Evolutionary conservation across 2,113 vertebrate species (phyloP), one percentile per base, ranked within the genome.

Genomic region (Mungos mungo): DNA sequence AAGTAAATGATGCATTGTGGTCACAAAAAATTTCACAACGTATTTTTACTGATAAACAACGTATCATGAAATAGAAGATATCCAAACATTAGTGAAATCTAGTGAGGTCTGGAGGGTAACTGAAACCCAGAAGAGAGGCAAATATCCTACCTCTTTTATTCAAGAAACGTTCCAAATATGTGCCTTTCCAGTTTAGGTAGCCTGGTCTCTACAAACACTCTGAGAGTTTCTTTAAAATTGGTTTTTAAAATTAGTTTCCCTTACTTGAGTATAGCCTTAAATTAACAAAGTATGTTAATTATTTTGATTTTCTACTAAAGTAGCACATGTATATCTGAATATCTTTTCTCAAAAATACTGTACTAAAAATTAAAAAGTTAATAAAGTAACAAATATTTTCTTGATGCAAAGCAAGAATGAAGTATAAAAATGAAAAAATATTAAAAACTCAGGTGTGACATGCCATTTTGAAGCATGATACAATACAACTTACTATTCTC

Each of bases 231-330:
- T 74, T 68, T 60, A 68, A 93, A 95, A 83, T 50, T 38, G 19
- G 94, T 60, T 69, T 82, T 23, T 25, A 82, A 88, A 87, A n/a
- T 35, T 9, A 63, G 65, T 95, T 69, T 33, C 23, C 5, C 2
- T 5, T 74, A 68, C 12, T 23, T 95, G 88, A 95, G 23, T 11
- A 5, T 83, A 41, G 19, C 21, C 29, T 97, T 19, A 31, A 79
- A 91, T 50, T 86, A 95, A 95, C 6, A 72, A 94, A 86, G 2
- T 76, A 88, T 88, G 9, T 50, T 92, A 90, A 85, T 88, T 93
- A 92, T 81, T 90, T 91, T 92, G 11, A 92, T 89, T 95, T 96
- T 93, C 63, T 19, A 98, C 23, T 79, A 66, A 90, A 86, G 31
- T 4, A 52, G 21, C 27, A 76, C 41, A 92, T 7, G 80, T 82